Evolutionary conservation across 2,888 invertebrate species (phyloP).

Genomic region (Saturnia japonica): DNA sequence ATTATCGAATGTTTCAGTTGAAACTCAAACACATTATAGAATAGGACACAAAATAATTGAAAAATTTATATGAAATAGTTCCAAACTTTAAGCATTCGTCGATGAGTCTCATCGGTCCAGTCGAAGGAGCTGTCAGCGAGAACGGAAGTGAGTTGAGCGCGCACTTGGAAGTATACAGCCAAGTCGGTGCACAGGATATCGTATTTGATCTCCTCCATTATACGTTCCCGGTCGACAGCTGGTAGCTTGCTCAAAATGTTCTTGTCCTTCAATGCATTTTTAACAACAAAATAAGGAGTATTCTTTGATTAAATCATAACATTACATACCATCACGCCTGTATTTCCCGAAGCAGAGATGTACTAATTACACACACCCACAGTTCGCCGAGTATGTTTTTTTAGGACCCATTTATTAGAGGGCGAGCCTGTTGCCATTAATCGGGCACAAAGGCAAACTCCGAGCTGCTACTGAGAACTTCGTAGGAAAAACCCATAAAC

Average conservation of each 20-base stretch:
- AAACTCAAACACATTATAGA: background rate
- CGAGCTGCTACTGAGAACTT: too few relatives aligned
- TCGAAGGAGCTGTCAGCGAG: conserved; percentile 73
- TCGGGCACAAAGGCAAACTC: too few relatives aligned
- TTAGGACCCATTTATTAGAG: too few relatives aligned
- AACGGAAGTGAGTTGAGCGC: conserved; percentile 78
- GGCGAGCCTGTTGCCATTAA: too few relatives aligned
- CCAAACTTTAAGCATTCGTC: conserved; percentile 75
- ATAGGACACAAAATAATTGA: background rate
- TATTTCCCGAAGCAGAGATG: too few relatives aligned
- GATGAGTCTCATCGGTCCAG: conserved; percentile 73
- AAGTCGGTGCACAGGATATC: conserved; percentile 83
- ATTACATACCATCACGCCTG: too few relatives aligned
- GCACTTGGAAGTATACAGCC: conserved; percentile 78
- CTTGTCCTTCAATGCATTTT: conserved; percentile 65
- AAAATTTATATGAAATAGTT: background rate
- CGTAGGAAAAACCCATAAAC: too few relatives aligned
- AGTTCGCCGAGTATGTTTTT: too few relatives aligned
- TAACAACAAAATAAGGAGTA: background rate
- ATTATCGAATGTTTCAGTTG: too few relatives aligned
- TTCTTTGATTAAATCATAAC: background rate
- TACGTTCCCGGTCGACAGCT: conserved; percentile 55
- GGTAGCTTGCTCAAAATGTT: conserved; percentile 71
- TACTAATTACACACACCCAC: too few relatives aligned
- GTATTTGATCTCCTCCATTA: conserved; percentile 79